Conservation (phyloP, 1,140 invertebrate species). For the Diachasma alloeum region DNA sequence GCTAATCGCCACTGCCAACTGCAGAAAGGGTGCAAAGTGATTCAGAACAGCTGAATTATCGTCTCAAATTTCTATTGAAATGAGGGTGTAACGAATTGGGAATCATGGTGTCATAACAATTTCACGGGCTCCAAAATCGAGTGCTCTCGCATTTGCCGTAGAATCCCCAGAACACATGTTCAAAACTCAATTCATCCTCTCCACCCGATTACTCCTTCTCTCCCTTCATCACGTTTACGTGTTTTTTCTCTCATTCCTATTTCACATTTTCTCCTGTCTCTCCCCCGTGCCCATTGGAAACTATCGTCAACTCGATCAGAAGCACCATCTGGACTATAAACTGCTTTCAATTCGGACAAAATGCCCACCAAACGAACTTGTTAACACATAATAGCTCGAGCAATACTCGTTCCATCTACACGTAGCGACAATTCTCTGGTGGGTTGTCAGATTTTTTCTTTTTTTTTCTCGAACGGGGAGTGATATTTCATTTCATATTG, state of each 20-base stretch:
- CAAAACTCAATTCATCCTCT: slow-evolving; percentile 15
- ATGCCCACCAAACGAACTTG: slow-evolving; percentile 38
- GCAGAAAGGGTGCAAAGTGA: not conserved
- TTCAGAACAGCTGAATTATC: not conserved
- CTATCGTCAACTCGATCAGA: slow-evolving; percentile 24
- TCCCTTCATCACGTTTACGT: not conserved
- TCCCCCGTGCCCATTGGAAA: not conserved
- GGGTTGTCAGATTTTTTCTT: not conserved
- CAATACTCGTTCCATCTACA: not conserved
- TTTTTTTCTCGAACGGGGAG: not conserved
- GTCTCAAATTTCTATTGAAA: not conserved
- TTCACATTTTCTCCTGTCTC: not conserved
- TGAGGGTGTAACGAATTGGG: not conserved
- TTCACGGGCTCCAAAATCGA: slow-evolving; percentile 14
- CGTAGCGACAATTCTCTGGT: not conserved
- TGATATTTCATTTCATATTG: not conserved
- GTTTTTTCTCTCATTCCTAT: not conserved
- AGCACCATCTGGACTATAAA: slow-evolving; percentile 45
- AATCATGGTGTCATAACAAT: slow-evolving; percentile 26
- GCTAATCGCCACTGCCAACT: not conserved
- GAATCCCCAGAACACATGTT: slow-evolving; percentile 11
- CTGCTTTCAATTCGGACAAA: slow-evolving; percentile 35
- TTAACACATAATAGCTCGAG: slow-evolving; percentile 32
- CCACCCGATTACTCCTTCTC: not conserved
- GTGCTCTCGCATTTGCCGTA: not conserved